Evolutionary conservation across 30 jellyfish, hydroid and myxozoan genomes (phyloP).

Genomic region (Rhopilema esculentum): DNA sequence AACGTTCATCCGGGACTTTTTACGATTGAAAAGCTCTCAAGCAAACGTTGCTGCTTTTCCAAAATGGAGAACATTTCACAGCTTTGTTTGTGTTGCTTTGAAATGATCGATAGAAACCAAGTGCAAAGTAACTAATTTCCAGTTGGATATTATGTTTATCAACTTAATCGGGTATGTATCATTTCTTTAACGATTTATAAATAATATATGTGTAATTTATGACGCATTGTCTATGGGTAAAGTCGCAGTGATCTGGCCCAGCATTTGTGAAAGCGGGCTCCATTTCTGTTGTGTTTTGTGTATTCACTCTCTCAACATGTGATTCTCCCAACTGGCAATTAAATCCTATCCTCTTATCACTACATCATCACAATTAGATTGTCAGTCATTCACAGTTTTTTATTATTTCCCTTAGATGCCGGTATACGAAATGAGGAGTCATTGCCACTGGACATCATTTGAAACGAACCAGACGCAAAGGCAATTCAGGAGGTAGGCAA

Average conservation of each 20-base stretch:
- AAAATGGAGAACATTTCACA: slow-evolving; percentile 70
- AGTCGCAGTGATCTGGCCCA: slow-evolving; percentile 60
- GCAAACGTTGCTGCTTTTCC: slow-evolving; percentile 81
- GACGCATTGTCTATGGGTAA: slow-evolving; percentile 67
- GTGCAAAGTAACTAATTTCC: slow-evolving; percentile 62
- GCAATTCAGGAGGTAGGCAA: slow-evolving; percentile 68
- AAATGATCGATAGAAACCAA: slow-evolving; percentile 35
- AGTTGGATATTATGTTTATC: slow-evolving; percentile 40
- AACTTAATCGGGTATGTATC: slow-evolving; percentile 64
- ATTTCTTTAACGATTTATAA: slow-evolving; percentile 54
- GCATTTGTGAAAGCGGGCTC: slow-evolving; percentile 38
- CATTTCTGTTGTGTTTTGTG: slow-evolving; percentile 61
- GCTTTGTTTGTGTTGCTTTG: slow-evolving; percentile 73
- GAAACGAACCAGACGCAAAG: slow-evolving; percentile 42
- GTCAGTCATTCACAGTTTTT: slow-evolving; percentile 2
- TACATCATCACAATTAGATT: slow-evolving; percentile 24
- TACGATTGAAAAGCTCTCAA: slow-evolving; percentile 72
- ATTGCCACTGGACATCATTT: slow-evolving; percentile 24
- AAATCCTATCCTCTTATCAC: slow-evolving; percentile 28
- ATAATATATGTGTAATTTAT: slow-evolving; percentile 60
- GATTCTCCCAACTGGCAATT: slow-evolving; percentile 38
- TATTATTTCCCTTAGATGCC: slow-evolving; percentile 53
- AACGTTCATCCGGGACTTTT: slow-evolving; percentile 29
- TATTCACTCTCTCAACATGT: slow-evolving; percentile 68
- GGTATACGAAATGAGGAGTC: slow-evolving; percentile 54